Evolutionary conservation across 1,140 invertebrate species (phyloP), one percentile per base, ranked within the genome.

Genomic region (Zaprionus nigranus): DNA sequence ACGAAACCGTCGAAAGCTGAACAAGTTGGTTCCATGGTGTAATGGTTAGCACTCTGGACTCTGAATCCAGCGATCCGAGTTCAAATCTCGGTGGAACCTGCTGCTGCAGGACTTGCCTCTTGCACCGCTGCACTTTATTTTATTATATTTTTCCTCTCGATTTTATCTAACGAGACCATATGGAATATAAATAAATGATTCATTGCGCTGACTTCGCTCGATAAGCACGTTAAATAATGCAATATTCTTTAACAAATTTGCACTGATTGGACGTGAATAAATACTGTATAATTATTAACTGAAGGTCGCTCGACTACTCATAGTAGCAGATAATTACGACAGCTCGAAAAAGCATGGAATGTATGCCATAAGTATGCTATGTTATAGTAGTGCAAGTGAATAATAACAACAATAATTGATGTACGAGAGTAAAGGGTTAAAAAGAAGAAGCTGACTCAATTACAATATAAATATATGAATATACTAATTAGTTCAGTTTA

Each of bases 1-100:
- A 63, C 66, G 72, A 78, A 59, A 28, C 63, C 69, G 62, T 56
- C 13, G 62, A 78, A 46, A 63, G 49, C 60, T 36, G 60, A 40
- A 36, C 71, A 75, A 62, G 75, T 75, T 87, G 96, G 96, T 96
- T 95, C 95, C 95, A 96, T 97, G 96, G 96, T 97, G 96, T 97
- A 97, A 96, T 96, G 96, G 96, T 96, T 95, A 97, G 96, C 96
- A 96, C 96, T 96, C 96, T 96, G 96, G 96, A 97, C 96, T 97
- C 94, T 97, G 96, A 96, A 96, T 96, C 96, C 96, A 96, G 96
- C 96, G 96, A 96, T 96, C 95, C 95, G 95, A 96, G 96, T 96
- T 96, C 95, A 95, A 96, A 95, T 96, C 95, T 96, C 95, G 95
- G 95, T 96, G 95, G 95, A 94, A 96, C 95, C 95, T 96, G 51